These are phyloP conservation scores for Halictus quadricinctus DNA, from an alignment of 2,888 invertebrate species.

Conservation along the genomic window DNA sequence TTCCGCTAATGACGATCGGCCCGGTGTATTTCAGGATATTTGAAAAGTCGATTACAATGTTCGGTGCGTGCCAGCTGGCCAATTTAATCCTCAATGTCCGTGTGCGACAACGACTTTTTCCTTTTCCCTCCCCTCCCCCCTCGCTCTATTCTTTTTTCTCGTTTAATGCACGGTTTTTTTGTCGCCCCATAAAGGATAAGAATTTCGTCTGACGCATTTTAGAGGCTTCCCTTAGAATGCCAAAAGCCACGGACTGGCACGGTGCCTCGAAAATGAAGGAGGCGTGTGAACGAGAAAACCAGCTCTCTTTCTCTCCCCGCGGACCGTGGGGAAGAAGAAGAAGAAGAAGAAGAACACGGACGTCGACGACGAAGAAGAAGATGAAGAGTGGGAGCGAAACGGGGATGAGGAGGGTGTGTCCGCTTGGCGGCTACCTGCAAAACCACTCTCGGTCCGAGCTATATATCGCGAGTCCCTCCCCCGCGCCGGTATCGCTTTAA, in stretches of 20 bases:
- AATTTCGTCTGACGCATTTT: conserved; percentile 36
- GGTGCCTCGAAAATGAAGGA: conserved; percentile 59
- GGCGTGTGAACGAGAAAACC: conserved; percentile 68
- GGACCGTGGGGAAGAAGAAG: conserved; percentile 29
- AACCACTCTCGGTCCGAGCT: conserved; percentile 73
- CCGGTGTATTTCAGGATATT: neutral
- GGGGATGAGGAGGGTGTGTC: conserved; percentile 71
- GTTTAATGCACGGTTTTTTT: neutral
- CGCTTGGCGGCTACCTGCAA: conserved; percentile 73
- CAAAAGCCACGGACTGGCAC: conserved; percentile 20
- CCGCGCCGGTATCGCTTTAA: conserved; percentile 76
- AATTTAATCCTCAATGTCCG: conserved; percentile 3
- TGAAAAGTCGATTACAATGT: conserved; percentile 12
- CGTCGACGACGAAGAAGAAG: conserved; percentile 50
- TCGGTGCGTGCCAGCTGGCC: neutral
- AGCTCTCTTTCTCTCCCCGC: conserved; percentile 27
- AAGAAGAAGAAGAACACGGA: conserved; percentile 47
- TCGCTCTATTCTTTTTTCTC: no score
- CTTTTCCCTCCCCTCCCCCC: neutral
- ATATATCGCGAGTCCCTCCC: conserved; percentile 73
- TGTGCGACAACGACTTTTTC: neutral
- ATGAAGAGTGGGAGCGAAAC: conserved; percentile 56
- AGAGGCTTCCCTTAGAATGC: conserved; percentile 52
- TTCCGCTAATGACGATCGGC: conserved; percentile 31
- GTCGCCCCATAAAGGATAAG: conserved; percentile 23